A percentile compares a stretch with the other conserved stretches of the same genome.
Conservation (phyloP, 2,888 invertebrate genomes). For the Muschampia plurimacula region DNA sequence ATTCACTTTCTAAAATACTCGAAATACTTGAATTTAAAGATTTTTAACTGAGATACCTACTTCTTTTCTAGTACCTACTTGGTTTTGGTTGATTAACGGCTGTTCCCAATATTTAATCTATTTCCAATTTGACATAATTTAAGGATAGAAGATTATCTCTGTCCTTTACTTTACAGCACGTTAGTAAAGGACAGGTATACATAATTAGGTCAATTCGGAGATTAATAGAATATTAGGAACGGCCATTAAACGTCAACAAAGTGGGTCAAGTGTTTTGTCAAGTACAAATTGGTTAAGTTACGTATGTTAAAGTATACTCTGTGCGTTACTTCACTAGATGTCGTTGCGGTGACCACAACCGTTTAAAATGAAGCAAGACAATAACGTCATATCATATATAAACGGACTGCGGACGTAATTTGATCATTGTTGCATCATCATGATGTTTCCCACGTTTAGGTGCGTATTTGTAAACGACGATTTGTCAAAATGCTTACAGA, state of each 20-base stretch:
- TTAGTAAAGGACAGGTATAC: neutral
- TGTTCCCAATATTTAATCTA: no score
- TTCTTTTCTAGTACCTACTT: conserved; percentile 7
- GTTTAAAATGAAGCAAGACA: conserved; percentile 25
- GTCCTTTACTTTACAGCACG: no score
- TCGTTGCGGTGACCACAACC: conserved; percentile 10
- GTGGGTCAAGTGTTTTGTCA: neutral
- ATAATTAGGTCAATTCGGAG: no score
- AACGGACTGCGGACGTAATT: conserved; percentile 12
- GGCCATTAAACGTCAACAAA: no score
- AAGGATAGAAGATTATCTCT: no score
- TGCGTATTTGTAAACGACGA: conserved; percentile 27
- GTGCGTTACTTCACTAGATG: neutral
- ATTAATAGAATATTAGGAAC: no score
- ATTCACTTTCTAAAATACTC: neutral
- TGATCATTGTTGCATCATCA: conserved; percentile 13
- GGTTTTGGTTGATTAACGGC: neutral
- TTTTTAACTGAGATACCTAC: neutral
- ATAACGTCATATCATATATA: conserved; percentile 27
- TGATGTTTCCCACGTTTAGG: conserved; percentile 23
- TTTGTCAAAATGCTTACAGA: conserved; percentile 24
- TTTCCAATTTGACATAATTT: no score
- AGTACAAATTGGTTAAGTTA: conserved; percentile 6
- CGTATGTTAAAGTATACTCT: conserved; percentile 17
- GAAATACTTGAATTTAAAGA: neutral